A percentile compares a stretch with the other conserved stretches of the same genome.
Evolutionary conservation across 2,888 invertebrate species (phyloP).

Genomic region (Shargacucullia verbasci): DNA sequence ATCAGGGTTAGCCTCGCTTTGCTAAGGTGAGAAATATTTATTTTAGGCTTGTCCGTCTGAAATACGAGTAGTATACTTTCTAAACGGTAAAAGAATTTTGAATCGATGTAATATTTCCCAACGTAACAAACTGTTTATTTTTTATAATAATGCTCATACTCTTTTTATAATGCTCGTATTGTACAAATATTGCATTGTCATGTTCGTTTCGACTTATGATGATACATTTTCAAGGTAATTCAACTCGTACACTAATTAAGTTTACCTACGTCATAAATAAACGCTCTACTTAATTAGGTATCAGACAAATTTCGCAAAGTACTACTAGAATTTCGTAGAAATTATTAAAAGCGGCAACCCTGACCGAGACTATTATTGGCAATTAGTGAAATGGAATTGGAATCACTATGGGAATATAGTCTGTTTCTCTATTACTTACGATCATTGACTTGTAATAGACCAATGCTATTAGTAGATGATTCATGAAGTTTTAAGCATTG

Average conservation of each 20-base stretch:
- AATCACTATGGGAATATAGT: constrained; percentile 29
- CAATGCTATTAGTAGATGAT: constrained; percentile 31
- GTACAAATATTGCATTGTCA: not conserved
- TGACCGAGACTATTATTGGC: constrained; percentile 48
- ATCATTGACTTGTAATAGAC: constrained; percentile 26
- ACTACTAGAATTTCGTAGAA: constrained; percentile 25
- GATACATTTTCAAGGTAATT: not conserved
- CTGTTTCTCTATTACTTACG: constrained; percentile 24
- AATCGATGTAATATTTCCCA: too few species aligned
- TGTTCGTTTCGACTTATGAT: not conserved
- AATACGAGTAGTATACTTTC: too few species aligned
- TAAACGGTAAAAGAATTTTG: too few species aligned
- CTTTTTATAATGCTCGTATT: not conserved
- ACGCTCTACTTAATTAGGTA: constrained; percentile 8
- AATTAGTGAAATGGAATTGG: constrained; percentile 64
- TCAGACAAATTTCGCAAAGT: constrained; percentile 2
- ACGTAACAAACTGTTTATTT: too few species aligned
- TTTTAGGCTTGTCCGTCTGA: too few species aligned
- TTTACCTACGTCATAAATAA: not conserved
- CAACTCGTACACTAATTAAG: not conserved
- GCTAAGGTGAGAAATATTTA: too few species aligned
- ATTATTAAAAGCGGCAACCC: constrained; percentile 18
- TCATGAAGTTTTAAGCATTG: constrained; percentile 5
- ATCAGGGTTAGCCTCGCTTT: not conserved
- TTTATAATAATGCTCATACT: not conserved